Percentiles rank a stretch among this genome's conserved stretches.
phyloP scores from a whole-genome alignment of 2,888 invertebrate species.

The Phlogophora meticulosa region DNA sequence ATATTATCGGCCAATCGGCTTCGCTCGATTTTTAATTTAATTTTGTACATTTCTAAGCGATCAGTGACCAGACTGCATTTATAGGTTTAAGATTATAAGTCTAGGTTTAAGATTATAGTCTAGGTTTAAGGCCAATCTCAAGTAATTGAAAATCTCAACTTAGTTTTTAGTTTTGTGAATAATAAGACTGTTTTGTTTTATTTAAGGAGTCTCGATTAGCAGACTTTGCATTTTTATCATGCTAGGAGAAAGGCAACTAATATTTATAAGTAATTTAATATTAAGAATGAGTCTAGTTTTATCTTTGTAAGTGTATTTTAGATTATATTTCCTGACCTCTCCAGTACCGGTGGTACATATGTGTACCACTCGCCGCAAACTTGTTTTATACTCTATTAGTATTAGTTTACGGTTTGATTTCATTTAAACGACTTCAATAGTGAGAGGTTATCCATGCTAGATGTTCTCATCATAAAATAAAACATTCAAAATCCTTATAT shows the following conservation, averaged over 20 bases:
- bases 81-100: slow-evolving; percentile 71
- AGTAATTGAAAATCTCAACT: slow-evolving; percentile 55
- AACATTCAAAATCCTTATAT: too few species aligned
- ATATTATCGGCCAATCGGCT: slow-evolving; percentile 31
- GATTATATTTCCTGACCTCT: too few species aligned
- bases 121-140: slow-evolving; percentile 47
- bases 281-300: slow-evolving; percentile 23
- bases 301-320: slow-evolving; percentile 23
- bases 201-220: slow-evolving; percentile 13
- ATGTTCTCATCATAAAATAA: too few species aligned
- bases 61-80: slow-evolving; percentile 89
- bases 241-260: slow-evolving; percentile 28
- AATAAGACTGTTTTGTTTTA: slow-evolving; percentile 59
- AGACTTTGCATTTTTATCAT: slow-evolving; percentile 10
- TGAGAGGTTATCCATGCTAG: too few species aligned
- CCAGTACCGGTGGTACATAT: too few species aligned
- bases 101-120: slow-evolving; percentile 34
- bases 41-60: slow-evolving; percentile 80
- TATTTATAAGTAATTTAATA: slow-evolving; percentile 17
- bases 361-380: too few species aligned
- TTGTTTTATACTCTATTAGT: too few species aligned
- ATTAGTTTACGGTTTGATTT: too few species aligned
- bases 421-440: too few species aligned
- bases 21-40: slow-evolving; percentile 53
- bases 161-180: slow-evolving; percentile 50